Evolutionary conservation across 2,113 vertebrate species (phyloP).

Genomic region (Myotis lucifugus): DNA sequence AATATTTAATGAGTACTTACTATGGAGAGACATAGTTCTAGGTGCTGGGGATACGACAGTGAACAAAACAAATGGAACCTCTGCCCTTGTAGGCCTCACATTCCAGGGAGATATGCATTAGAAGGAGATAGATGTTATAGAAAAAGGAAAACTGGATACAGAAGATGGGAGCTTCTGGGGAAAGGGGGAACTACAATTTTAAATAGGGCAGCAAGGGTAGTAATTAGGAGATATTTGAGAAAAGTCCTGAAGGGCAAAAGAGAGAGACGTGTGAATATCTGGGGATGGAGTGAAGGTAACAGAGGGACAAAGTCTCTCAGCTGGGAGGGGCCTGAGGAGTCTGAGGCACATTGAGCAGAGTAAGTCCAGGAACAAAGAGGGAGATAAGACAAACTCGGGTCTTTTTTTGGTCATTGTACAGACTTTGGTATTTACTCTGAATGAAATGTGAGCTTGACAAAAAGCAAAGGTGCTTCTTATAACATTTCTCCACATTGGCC

Average conservation of each 20-base stretch:
- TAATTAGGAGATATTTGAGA: not conserved
- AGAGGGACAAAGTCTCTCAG: not conserved
- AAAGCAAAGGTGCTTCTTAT: not conserved
- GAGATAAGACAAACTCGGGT: not conserved
- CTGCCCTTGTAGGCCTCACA: not conserved
- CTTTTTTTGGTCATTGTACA: not conserved
- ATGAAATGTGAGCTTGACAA: not conserved
- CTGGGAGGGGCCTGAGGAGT: not conserved
- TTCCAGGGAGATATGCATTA: not conserved
- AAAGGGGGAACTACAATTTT: not conserved
- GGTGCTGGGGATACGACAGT: not conserved
- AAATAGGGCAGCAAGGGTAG: not conserved
- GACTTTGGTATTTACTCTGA: not conserved
- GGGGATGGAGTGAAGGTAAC: not conserved
- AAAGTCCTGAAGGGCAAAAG: not conserved
- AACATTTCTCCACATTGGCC: not conserved
- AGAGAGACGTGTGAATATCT: not conserved
- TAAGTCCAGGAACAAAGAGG: not conserved
- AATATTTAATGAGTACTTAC: not conserved
- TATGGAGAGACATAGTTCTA: not conserved
- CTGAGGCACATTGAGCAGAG: not conserved
- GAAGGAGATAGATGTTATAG: not conserved
- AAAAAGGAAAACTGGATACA: not conserved
- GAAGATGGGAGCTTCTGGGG: not conserved
- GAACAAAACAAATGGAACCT: not conserved